These are phyloP conservation scores for Sphaeridia pumilis DNA, from an alignment of 2,888 invertebrate genomes.

Conservation along the genomic window DNA sequence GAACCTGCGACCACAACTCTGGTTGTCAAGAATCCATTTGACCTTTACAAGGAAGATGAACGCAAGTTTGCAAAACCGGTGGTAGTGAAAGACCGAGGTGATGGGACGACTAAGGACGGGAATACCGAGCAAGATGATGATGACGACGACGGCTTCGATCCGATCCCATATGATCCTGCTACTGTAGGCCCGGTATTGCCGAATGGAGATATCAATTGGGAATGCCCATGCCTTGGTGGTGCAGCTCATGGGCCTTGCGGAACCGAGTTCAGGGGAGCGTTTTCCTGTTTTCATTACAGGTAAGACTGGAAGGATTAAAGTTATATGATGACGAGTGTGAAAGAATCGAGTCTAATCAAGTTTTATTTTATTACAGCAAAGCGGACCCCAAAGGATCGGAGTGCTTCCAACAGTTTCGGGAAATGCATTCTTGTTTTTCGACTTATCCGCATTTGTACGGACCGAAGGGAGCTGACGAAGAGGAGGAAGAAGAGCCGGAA, in stretches of 20 bases:
- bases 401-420: slow-evolving; percentile 78
- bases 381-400: slow-evolving; percentile 86
- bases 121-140: slow-evolving; percentile 14
- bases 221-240: slow-evolving; percentile 92
- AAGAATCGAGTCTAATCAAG: neutral
- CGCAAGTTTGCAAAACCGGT: no score
- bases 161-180: slow-evolving; percentile 52
- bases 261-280: slow-evolving; percentile 80
- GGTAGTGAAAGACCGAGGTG: slow-evolving; percentile 4
- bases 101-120: slow-evolving; percentile 4
- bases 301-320: slow-evolving; percentile 28
- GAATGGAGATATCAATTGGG: slow-evolving; percentile 90
- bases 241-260: slow-evolving; percentile 97
- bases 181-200: slow-evolving; percentile 68
- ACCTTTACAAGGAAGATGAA: slow-evolving; percentile 13
- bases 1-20: slow-evolving; percentile 1
- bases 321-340: neutral
- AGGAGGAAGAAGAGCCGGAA: slow-evolving; percentile 55
- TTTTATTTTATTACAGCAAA: slow-evolving; percentile 39
- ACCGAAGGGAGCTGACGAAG: slow-evolving; percentile 38
- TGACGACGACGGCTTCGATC: slow-evolving; percentile 37
- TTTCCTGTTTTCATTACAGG: slow-evolving; percentile 90
- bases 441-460: slow-evolving; percentile 70
- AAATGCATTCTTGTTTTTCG: slow-evolving; percentile 83
- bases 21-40: slow-evolving; percentile 10